These are phyloP conservation scores for Axea sp. DNA, from an alignment of 2,888 invertebrate genomes.

Conservation along the genomic window DNA sequence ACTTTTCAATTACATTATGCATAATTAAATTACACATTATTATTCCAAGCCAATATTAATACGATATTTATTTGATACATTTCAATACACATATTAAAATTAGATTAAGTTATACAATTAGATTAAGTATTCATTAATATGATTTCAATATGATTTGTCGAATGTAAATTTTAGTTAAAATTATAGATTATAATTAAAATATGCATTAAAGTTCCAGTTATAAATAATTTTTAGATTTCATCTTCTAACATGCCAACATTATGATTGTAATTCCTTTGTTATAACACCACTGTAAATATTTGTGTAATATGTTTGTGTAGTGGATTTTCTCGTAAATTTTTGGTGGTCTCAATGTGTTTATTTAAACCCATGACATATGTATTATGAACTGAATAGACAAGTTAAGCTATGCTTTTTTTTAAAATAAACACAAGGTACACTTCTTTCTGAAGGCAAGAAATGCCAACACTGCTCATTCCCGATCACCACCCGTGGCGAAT, in stretches of 20 bases:
- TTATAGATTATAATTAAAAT: too few relatives aligned
- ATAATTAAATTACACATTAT: constrained; percentile 30
- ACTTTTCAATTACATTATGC: constrained; percentile 22
- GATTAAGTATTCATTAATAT: too few relatives aligned
- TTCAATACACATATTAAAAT: too few relatives aligned
- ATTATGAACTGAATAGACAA: constrained; percentile 32
- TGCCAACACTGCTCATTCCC: constrained; percentile 14
- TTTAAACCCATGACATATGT: constrained; percentile 19
- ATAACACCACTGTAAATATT: constrained; percentile 15
- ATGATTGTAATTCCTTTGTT: constrained; percentile 11
- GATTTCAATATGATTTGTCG: too few relatives aligned
- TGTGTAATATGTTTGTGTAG: neutral
- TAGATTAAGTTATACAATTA: too few relatives aligned
- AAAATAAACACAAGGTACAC: constrained; percentile 50
- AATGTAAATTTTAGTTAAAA: too few relatives aligned
- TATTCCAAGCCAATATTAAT: constrained; percentile 22
- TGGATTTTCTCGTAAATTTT: constrained; percentile 16
- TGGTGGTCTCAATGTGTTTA: constrained; percentile 20
- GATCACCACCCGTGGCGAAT: constrained; percentile 57
- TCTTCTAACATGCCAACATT: constrained; percentile 19
- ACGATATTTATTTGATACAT: constrained; percentile 2
- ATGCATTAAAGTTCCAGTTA: too few relatives aligned
- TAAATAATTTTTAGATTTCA: too few relatives aligned
- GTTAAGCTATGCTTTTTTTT: constrained; percentile 33
- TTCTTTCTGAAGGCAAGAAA: constrained; percentile 30